phyloP scores from a whole-genome alignment of 2,888 invertebrate genomes.

The Hyposoter didymator region DNA sequence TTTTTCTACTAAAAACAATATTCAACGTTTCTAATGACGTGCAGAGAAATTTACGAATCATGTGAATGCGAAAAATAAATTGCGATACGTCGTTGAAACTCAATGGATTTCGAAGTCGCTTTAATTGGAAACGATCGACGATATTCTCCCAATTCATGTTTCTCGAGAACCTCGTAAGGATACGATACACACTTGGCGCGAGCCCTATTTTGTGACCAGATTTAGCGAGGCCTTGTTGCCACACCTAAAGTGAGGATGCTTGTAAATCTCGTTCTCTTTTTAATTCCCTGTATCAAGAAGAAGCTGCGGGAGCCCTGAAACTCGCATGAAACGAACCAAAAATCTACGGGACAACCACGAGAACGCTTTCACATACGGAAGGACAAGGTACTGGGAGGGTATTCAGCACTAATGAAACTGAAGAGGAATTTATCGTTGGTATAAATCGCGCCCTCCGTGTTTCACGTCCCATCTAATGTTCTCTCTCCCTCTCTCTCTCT shows the following conservation, averaged over 20 bases:
- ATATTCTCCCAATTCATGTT: conserved; percentile 44
- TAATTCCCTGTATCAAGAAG: conserved; percentile 44
- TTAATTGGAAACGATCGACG: conserved; percentile 64
- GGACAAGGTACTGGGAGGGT: conserved; percentile 36
- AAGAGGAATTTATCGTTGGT: conserved; percentile 81
- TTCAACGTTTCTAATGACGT: background rate
- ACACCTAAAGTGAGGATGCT: conserved; percentile 31
- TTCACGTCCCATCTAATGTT: conserved; percentile 12
- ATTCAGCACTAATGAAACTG: conserved; percentile 80
- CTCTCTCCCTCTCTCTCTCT: conserved; percentile 19
- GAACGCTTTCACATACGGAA: conserved; percentile 56
- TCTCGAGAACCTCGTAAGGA: conserved; percentile 3
- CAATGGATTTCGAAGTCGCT: conserved; percentile 8
- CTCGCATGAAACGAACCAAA: conserved; percentile 20
- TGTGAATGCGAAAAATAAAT: background rate
- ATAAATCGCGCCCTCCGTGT: conserved; percentile 78
- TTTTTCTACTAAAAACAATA: too few species aligned
- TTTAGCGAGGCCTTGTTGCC: conserved; percentile 40
- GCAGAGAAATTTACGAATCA: background rate
- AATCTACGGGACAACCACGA: conserved; percentile 14
- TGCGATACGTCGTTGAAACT: background rate
- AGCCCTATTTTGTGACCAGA: conserved; percentile 19
- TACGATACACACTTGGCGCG: background rate
- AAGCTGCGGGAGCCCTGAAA: conserved; percentile 27
- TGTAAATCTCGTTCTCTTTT: conserved; percentile 64